Conservation (phyloP, 2,113 vertebrate genomes). For the Pungitius pungitius region DNA sequence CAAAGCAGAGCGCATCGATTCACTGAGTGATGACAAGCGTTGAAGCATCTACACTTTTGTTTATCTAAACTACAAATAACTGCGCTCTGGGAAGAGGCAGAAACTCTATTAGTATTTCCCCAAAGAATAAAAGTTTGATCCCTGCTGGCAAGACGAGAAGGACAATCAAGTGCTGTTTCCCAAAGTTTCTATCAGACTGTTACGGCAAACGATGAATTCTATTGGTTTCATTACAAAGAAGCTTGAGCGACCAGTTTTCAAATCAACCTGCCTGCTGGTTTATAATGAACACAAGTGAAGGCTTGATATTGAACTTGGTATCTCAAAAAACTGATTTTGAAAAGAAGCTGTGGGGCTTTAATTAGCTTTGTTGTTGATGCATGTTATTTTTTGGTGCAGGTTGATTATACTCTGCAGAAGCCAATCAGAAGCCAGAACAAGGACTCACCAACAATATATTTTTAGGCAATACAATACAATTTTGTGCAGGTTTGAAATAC, state of each 20-base stretch:
- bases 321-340: constrained; percentile 9
- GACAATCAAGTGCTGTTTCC: neutral
- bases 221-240: constrained; percentile 12
- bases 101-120: constrained; percentile 11
- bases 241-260: constrained; percentile 5
- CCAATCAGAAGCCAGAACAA: neutral
- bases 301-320: constrained; percentile 23
- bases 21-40: neutral
- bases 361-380: neutral
- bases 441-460: neutral
- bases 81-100: neutral
- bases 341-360: constrained; percentile 8
- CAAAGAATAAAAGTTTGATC: constrained; percentile 12
- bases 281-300: constrained; percentile 2
- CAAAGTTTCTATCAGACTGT: neutral
- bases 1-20: constrained; percentile 8
- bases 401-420: constrained; percentile 4
- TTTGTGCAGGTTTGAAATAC: neutral
- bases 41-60: constrained; percentile 13
- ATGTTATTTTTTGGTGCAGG: constrained; percentile 15
- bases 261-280: constrained; percentile 13
- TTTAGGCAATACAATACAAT: neutral
- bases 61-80: constrained; percentile 13
- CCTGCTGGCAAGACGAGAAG: constrained; percentile 5
- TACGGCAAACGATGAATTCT: constrained; percentile 15